These are phyloP conservation scores for Asteroscopus sphinx DNA, from an alignment of 2,888 invertebrate species.

Conservation along the genomic window DNA sequence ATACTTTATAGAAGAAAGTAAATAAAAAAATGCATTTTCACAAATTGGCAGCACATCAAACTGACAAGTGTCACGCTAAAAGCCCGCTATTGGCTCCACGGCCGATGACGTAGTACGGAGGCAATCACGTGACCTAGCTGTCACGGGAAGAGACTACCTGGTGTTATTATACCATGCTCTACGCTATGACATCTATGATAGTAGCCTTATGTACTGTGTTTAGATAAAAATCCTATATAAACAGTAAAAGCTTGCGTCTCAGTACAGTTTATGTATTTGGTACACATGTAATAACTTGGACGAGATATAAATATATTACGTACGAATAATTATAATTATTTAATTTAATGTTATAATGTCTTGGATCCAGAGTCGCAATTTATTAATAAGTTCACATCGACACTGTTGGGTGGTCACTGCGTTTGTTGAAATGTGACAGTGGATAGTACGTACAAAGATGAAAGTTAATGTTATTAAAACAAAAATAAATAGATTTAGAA, in stretches of 20 bases:
- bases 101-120: no score
- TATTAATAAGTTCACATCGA: conserved; percentile 79
- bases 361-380: conserved; percentile 65
- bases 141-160: no score
- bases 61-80: no score
- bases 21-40: no score
- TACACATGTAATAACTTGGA: conserved; percentile 45
- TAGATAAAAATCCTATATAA: conserved; percentile 60
- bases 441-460: conserved; percentile 79
- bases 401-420: conserved; percentile 71
- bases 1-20: no score
- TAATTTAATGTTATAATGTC: conserved; percentile 54
- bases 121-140: no score
- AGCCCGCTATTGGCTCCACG: no score
- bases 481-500: conserved; percentile 68
- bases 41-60: no score
- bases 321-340: conserved; percentile 28
- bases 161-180: no score
- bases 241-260: conserved; percentile 77
- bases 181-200: conserved; percentile 19
- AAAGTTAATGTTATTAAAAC: conserved; percentile 77
- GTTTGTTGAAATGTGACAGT: conserved; percentile 76
- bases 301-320: conserved; percentile 27
- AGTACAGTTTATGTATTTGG: conserved; percentile 70
- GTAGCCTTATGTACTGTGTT: conserved; percentile 50